These are phyloP conservation scores for Bostrychus sinensis DNA, from an alignment of 2,113 vertebrate genomes.

Conservation along the genomic window DNA sequence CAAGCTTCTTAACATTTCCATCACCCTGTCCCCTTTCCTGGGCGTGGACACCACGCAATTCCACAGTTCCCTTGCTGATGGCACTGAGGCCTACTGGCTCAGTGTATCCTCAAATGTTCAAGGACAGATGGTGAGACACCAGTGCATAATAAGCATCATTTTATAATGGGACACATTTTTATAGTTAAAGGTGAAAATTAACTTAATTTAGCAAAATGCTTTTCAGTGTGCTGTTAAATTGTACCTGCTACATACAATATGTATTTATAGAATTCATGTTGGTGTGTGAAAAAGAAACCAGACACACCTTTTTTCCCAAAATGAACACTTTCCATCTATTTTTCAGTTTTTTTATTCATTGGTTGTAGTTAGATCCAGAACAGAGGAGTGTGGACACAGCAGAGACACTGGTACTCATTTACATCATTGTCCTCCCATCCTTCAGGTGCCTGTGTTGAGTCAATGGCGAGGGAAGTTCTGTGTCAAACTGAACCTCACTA, in stretches of 20 bases:
- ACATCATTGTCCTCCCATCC: neutral
- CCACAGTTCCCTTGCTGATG: slow-evolving; percentile 79
- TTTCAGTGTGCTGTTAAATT: neutral
- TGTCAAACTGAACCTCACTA: slow-evolving; percentile 86
- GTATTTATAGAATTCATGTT: neutral
- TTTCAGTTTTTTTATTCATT: slow-evolving; percentile 1
- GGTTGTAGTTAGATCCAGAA: slow-evolving; percentile 14
- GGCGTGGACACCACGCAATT: slow-evolving; percentile 82
- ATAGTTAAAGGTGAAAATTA: no score
- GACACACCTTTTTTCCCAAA: slow-evolving; percentile 3
- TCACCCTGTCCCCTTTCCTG: slow-evolving; percentile 86
- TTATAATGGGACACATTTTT: neutral
- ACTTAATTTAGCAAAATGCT: no score
- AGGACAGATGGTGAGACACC: slow-evolving; percentile 77
- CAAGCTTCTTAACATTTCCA: slow-evolving; percentile 84
- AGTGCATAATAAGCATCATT: neutral
- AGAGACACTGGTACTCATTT: neutral
- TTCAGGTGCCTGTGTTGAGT: slow-evolving; percentile 83
- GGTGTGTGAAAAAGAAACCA: slow-evolving; percentile 17
- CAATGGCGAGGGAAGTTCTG: slow-evolving; percentile 85
- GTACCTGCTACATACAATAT: neutral
- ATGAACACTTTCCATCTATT: slow-evolving; percentile 9
- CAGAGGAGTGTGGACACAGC: slow-evolving; percentile 11
- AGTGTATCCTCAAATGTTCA: slow-evolving; percentile 75
- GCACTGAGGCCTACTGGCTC: slow-evolving; percentile 82